phyloP scores from a whole-genome alignment of 1,140 invertebrate species.

The Akabosia matsudoensis region DNA sequence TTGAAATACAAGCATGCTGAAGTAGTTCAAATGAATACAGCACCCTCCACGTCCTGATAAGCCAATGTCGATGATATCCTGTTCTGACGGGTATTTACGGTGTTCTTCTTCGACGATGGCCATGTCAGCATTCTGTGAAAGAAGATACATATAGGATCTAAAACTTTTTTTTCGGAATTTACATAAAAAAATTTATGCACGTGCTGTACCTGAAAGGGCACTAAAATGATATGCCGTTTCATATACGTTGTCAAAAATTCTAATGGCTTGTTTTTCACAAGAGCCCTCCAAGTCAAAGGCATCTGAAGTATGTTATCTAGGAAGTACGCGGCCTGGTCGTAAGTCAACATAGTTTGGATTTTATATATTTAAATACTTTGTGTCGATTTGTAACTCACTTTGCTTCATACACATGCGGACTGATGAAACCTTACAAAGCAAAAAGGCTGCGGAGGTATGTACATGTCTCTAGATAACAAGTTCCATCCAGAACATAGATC shows the following conservation, averaged over 20 bases:
- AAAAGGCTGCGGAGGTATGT: too few species aligned
- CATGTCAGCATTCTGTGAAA: slow-evolving; percentile 2
- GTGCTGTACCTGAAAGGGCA: slow-evolving; percentile 10
- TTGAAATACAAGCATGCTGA: background rate
- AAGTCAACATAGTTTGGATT: slow-evolving; percentile 7
- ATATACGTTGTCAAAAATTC: slow-evolving; percentile 6
- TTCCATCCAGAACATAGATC: too few species aligned
- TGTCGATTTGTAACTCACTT: background rate
- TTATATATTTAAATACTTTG: too few species aligned
- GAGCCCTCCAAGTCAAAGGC: background rate
- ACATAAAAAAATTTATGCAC: background rate
- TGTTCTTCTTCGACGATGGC: background rate
- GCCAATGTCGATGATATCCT: background rate
- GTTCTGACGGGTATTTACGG: background rate
- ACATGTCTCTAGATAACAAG: too few species aligned
- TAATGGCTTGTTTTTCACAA: background rate
- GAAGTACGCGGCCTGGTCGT: slow-evolving; percentile 7
- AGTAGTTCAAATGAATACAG: slow-evolving; percentile 16
- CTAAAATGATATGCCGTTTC: background rate
- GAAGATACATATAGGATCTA: too few species aligned
- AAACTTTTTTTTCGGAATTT: background rate
- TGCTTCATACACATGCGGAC: background rate
- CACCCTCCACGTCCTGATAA: slow-evolving; percentile 5
- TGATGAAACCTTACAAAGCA: too few species aligned
- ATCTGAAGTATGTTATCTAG: background rate